phyloP scores from a whole-genome alignment of 2,888 invertebrate species.

The Perizoma flavofasciatum region DNA sequence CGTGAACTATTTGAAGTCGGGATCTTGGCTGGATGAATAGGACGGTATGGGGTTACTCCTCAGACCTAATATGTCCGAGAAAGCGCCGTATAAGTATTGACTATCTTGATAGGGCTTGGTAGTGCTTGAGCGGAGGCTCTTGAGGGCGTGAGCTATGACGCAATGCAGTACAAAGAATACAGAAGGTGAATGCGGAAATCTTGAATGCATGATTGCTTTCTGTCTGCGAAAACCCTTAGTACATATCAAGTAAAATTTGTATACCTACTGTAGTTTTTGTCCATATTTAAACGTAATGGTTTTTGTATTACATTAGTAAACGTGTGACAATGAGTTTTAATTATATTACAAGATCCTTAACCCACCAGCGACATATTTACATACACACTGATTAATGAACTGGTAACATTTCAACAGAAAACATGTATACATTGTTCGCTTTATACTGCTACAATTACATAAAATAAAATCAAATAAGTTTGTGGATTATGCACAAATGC shows the following conservation, averaged over 20 bases:
- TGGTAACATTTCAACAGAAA: slow-evolving; percentile 39
- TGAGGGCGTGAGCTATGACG: too few relatives aligned
- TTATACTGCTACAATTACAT: slow-evolving; percentile 17
- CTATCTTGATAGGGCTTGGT: too few relatives aligned
- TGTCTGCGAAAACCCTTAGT: neutral
- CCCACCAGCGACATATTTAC: slow-evolving; percentile 32
- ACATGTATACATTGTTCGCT: slow-evolving; percentile 20
- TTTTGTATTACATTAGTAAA: slow-evolving; percentile 18
- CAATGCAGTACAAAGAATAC: too few relatives aligned
- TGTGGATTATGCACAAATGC: slow-evolving; percentile 7
- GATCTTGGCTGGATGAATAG: too few relatives aligned
- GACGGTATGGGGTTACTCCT: too few relatives aligned
- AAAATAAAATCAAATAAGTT: slow-evolving; percentile 7
- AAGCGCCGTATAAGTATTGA: too few relatives aligned
- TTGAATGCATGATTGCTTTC: too few relatives aligned
- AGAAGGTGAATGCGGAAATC: too few relatives aligned
- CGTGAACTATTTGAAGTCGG: too few relatives aligned
- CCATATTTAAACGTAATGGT: slow-evolving; percentile 16
- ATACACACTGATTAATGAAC: slow-evolving; percentile 35
- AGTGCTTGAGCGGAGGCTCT: too few relatives aligned
- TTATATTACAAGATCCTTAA: slow-evolving; percentile 22
- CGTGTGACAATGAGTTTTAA: slow-evolving; percentile 14
- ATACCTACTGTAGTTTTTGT: slow-evolving; percentile 23
- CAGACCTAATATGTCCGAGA: too few relatives aligned
- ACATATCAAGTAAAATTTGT: slow-evolving; percentile 8